Evolutionary conservation across 2,888 invertebrate species (phyloP), one percentile per base, ranked within the genome.

Genomic region (Drepana falcataria): DNA sequence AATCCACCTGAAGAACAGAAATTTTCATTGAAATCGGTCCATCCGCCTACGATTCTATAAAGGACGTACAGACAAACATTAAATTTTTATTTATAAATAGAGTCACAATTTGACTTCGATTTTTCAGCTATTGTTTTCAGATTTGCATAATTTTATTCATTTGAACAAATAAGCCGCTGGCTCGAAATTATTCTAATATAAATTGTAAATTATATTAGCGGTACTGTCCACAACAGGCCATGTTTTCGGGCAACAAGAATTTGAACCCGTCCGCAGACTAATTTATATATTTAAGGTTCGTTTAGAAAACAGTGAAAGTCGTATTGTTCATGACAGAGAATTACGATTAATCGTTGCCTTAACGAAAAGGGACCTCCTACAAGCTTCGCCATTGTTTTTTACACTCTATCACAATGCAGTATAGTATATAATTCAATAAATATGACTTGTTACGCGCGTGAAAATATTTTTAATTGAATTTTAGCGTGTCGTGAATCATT

Each of bases 401-500:
- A 34, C 51, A 62, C 60, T 63, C 52, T 67, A 63, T 34, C 1
- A 3, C 52, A 1, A 48, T 21, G 59, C 21, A 33, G 48, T 64
- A 69, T 54, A 49, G 69, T 59, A 40, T 56, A 49, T 52, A 58
- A 63, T 67, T 54, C 48, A 47, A 49, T 60, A 51, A 51, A 51
- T 6, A 34, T 48, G 55, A 55, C 55, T 5, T 51, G 53, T 51
- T 44, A 7, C 40, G 48, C 35, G 6, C 44, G 37, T 35, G 35
- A 48, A 47, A 52, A 58, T 48, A 52, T 58, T 64, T 76, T 68
- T 75, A 80, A 80, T 81, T 79, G 80, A 77, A 77, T 73, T 66
- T 73, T 80, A 59, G 77, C 81, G 79, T 81, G 81, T 71, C 66
- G 56, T 57, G 67, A 63, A 71, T 73, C 79, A 78, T 79, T 80